These are phyloP conservation scores for Leucoraja erinaceus DNA, from an alignment of 2,113 vertebrate genomes.

Conservation along the genomic window DNA sequence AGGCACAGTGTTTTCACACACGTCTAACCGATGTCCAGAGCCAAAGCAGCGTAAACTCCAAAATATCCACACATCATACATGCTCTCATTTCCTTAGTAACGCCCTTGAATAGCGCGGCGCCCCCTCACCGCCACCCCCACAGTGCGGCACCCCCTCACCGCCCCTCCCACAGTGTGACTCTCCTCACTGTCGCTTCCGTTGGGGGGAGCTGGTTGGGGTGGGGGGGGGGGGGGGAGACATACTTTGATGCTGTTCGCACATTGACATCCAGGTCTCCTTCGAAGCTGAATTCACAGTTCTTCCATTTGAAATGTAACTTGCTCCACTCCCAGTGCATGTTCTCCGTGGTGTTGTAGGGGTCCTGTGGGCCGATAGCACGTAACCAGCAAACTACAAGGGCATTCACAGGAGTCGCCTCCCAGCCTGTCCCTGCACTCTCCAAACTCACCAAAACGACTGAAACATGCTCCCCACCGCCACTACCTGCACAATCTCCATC, in stretches of 20 bases:
- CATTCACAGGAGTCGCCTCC: neutral
- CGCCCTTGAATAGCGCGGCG: too few relatives aligned
- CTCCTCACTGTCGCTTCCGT: too few relatives aligned
- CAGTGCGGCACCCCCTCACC: too few relatives aligned
- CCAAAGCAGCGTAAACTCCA: too few relatives aligned
- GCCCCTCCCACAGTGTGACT: too few relatives aligned
- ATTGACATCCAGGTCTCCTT: conserved; percentile 86
- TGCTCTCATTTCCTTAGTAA: too few relatives aligned
- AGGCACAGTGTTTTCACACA: too few relatives aligned
- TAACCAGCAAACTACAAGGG: neutral
- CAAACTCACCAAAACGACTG: neutral
- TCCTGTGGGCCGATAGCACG: conserved; percentile 61
- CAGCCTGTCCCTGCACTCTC: neutral
- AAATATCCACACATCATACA: too few relatives aligned
- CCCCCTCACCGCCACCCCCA: too few relatives aligned
- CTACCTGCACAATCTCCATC: neutral
- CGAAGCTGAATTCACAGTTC: conserved; percentile 84
- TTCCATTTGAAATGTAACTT: conserved; percentile 85
- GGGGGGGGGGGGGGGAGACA: neutral
- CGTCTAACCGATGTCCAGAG: too few relatives aligned
- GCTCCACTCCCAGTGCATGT: conserved; percentile 97
- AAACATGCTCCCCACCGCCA: neutral
- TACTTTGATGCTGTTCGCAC: conserved; percentile 96
- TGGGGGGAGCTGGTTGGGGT: too few relatives aligned
- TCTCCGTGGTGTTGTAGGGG: conserved; percentile 96